phyloP scores from a whole-genome alignment of 2,113 vertebrate genomes.

The Bothrops jararaca region DNA sequence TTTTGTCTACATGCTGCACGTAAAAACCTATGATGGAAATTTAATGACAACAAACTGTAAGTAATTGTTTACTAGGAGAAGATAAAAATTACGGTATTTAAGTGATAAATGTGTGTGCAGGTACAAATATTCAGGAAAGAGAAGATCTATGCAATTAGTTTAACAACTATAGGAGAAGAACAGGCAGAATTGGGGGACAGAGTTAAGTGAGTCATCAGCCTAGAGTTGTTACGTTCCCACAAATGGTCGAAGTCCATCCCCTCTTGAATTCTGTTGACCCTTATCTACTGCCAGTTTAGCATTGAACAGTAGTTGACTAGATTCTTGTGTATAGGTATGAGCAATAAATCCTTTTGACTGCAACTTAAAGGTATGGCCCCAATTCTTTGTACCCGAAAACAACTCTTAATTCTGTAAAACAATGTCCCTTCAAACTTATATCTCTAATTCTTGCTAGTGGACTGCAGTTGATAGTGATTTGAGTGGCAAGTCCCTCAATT shows the following conservation, averaged over 20 bases:
- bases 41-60: constrained; percentile 67
- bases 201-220: background rate
- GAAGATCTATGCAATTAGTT: background rate
- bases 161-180: background rate
- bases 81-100: background rate
- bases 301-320: background rate
- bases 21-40: constrained; percentile 58
- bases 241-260: background rate
- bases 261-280: background rate
- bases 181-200: background rate
- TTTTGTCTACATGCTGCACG: constrained; percentile 64
- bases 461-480: background rate
- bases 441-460: background rate
- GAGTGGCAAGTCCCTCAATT: background rate
- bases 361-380: background rate
- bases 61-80: constrained; percentile 31
- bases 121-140: background rate
- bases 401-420: background rate
- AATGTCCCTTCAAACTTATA: background rate
- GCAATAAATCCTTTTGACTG: background rate
- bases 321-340: background rate
- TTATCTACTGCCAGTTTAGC: background rate
- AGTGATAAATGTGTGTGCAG: background rate
- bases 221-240: background rate
- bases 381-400: background rate